Conservation (phyloP, 1,140 invertebrate species). For the Apocrypta bakeri region DNA sequence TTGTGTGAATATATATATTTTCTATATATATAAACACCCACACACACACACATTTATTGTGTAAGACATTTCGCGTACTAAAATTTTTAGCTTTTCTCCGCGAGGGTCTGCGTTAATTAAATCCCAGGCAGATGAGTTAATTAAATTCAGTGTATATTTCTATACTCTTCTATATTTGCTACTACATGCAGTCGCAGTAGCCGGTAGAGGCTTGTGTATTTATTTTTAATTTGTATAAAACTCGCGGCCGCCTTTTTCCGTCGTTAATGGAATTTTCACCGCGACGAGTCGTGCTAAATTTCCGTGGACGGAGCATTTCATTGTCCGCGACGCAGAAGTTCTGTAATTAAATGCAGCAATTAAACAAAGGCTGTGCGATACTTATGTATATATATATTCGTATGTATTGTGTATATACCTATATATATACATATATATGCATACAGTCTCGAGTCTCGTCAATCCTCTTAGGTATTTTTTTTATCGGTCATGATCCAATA, state of each 20-base stretch:
- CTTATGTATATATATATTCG: not conserved
- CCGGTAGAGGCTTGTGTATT: not conserved
- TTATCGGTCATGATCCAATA: not conserved
- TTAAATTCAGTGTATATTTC: constrained; percentile 23
- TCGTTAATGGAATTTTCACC: constrained; percentile 1
- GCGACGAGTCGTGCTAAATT: constrained; percentile 5
- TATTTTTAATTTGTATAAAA: not conserved
- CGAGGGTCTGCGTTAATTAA: constrained; percentile 25
- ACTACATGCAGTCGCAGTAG: not conserved
- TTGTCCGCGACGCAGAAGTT: constrained; percentile 1
- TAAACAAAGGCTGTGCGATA: not conserved
- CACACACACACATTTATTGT: not conserved
- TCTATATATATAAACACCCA: too few relatives aligned
- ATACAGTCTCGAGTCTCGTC: too few relatives aligned
- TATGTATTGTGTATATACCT: too few relatives aligned
- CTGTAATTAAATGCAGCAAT: constrained; percentile 27
- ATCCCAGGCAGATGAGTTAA: constrained; percentile 33
- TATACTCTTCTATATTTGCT: not conserved
- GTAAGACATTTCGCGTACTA: not conserved
- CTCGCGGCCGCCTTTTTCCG: not conserved
- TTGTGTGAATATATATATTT: too few relatives aligned
- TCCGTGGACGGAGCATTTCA: not conserved
- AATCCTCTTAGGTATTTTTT: not conserved
- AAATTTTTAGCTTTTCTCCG: not conserved
- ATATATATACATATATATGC: not conserved